A percentile compares a stretch with the other conserved stretches of the same genome.
phyloP scores from a whole-genome alignment of 2,113 vertebrate genomes.

The Hydrochoerus hydrochaeris region DNA sequence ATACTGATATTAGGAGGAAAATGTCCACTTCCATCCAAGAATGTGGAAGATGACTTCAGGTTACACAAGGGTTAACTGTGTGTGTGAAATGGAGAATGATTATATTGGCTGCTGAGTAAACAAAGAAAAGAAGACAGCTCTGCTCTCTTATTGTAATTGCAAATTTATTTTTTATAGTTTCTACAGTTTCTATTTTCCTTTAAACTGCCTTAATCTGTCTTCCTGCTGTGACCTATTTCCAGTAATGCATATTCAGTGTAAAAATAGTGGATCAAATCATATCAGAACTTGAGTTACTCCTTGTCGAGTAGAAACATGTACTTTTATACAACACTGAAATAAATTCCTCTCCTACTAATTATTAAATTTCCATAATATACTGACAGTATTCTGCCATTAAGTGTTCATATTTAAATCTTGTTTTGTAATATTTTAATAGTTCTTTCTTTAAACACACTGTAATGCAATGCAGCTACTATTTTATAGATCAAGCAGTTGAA shows the following conservation, averaged over 20 bases:
- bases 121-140: constrained; percentile 71
- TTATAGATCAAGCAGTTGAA: constrained; percentile 44
- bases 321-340: constrained; percentile 78
- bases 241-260: constrained; percentile 82
- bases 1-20: constrained; percentile 13
- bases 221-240: constrained; percentile 84
- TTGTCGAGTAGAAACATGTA: constrained; percentile 67
- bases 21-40: not conserved
- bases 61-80: constrained; percentile 62
- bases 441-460: constrained; percentile 66
- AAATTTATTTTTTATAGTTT: constrained; percentile 83
- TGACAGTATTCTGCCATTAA: constrained; percentile 64
- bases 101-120: constrained; percentile 71
- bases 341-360: constrained; percentile 77
- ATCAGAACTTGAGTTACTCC: constrained; percentile 77
- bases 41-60: not conserved
- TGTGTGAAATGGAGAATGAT: constrained; percentile 43
- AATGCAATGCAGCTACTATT: constrained; percentile 56
- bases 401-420: constrained; percentile 71
- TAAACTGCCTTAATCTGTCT: constrained; percentile 83
- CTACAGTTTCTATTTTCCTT: constrained; percentile 81
- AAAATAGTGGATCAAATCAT: constrained; percentile 83
- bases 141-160: constrained; percentile 81
- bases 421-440: constrained; percentile 75
- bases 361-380: constrained; percentile 81